Percentiles rank a stretch among this genome's conserved stretches.
Evolutionary conservation across 1,140 invertebrate genomes (phyloP).

Genomic region (Diachasma alloeum): DNA sequence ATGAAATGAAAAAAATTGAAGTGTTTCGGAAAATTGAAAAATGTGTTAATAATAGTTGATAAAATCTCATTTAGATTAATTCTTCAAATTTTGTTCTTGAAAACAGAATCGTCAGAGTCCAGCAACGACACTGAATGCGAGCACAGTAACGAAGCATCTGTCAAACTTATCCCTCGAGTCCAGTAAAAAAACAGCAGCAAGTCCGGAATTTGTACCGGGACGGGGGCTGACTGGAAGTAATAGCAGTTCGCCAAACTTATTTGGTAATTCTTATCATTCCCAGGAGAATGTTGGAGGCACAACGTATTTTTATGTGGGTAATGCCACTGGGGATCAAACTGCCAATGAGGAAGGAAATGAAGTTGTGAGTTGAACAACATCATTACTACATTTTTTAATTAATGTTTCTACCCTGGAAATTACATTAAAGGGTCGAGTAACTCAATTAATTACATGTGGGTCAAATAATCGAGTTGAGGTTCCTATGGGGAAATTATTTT

Average conservation of each 20-base stretch:
- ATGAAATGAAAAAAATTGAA: too few species aligned
- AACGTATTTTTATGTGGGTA: constrained; percentile 85
- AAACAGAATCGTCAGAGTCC: constrained; percentile 69
- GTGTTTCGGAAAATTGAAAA: too few species aligned
- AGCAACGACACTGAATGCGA: constrained; percentile 59
- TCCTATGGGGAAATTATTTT: too few species aligned
- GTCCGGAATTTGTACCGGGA: constrained; percentile 62
- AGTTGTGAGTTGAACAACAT: constrained; percentile 39
- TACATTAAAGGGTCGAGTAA: too few species aligned
- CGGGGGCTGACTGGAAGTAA: constrained; percentile 54
- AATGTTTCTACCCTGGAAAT: neutral
- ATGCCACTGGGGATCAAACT: constrained; percentile 58
- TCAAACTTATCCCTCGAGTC: constrained; percentile 68
- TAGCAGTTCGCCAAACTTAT: constrained; percentile 58
- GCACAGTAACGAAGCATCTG: constrained; percentile 66
- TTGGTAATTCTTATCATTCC: constrained; percentile 60
- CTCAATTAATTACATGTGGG: too few species aligned
- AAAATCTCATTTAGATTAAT: too few species aligned
- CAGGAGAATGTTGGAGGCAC: constrained; percentile 94
- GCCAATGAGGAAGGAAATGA: constrained; percentile 52
- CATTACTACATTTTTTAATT: neutral
- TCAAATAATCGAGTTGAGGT: too few species aligned
- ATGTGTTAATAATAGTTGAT: too few species aligned
- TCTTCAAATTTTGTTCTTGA: constrained; percentile 12
- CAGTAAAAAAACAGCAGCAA: constrained; percentile 61